Base-by-base conservation (phyloP, 2,888 invertebrate genomes). In the Craniophora ligustri region DNA sequence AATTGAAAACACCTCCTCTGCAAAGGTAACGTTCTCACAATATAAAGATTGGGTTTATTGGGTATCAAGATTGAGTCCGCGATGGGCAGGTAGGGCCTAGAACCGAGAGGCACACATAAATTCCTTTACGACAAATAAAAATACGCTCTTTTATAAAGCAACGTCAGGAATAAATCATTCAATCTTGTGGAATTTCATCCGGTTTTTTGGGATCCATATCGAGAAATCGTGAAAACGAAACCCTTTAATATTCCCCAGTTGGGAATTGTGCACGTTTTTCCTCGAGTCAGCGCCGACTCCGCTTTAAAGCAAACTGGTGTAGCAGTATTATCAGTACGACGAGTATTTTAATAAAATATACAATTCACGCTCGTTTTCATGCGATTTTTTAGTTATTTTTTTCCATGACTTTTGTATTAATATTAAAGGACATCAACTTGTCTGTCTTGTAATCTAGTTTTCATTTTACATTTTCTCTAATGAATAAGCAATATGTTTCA, bases 121-220 rank as follows among this genome's bases (percentile, higher is more conserved):
- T 84, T 85, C 80, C 84, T 89, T 89, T 89, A 91, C 87, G 90
- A 88, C 87, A 85, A 86, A 89, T 89, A 90, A 91, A 88, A 90
- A 85, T 84, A 84, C 82, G 81, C 78, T 81, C 73, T 77, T 78
- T 65, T 77, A 79, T 77, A 81, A 75, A 67, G 72, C 77, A 71
- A 72, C 78, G 79, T 79, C 78, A 75, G 56, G 65, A 80, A 88
- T 89, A 89, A 88, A 90, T 90, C 88, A 89, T 88, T 89, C 88
- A 88, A 89, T 89, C 84, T 81, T 75, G 70, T 75, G 78, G 75
- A 79, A 80, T 80, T 83, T 77, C 60, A 65, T 61, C 55, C 57
- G 57, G 30, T 46, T 64, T 65, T 67, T 73, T 66, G 61, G 72
- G 67, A 34, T 60, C 63, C 58, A 39, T 66, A 61, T 57, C 32